Conservation (phyloP, 2,797 vertebrate species). For the Arctocebus calabarensis region DNA sequence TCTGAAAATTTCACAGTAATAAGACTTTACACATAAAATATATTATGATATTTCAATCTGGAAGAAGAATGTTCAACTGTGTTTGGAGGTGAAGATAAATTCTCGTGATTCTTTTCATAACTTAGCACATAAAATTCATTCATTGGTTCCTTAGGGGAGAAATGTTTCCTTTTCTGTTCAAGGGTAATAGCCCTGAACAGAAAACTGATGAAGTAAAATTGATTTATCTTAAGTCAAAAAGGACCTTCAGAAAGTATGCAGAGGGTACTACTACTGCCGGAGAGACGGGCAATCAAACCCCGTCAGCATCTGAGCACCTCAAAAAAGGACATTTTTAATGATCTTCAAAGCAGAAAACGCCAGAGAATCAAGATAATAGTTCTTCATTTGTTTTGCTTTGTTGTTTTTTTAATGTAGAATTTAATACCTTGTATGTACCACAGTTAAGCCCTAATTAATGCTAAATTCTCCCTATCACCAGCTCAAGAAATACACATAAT, state of each 20-base stretch:
- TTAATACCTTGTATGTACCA: neutral
- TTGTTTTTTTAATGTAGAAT: neutral
- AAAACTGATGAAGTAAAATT: conserved; percentile 10
- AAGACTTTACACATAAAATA: neutral
- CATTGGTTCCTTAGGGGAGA: neutral
- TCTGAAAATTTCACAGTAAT: neutral
- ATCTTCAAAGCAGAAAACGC: conserved; percentile 9
- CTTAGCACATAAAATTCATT: neutral
- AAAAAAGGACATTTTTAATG: neutral
- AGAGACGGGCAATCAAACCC: neutral
- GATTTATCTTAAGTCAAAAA: neutral
- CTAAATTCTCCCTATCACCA: neutral
- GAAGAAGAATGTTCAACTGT: neutral
- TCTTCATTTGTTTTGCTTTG: neutral
- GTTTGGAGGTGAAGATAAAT: neutral
- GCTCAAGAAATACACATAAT: neutral
- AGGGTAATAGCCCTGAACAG: neutral
- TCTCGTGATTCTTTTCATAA: neutral
- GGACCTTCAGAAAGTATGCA: neutral
- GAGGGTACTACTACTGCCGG: neutral
- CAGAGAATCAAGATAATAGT: neutral
- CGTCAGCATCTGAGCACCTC: neutral
- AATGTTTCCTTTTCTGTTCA: neutral
- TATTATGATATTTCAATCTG: neutral
- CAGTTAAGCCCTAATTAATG: neutral